Base-by-base conservation (phyloP, 2,113 vertebrate genomes). In the Entelurus aequoreus region DNA sequence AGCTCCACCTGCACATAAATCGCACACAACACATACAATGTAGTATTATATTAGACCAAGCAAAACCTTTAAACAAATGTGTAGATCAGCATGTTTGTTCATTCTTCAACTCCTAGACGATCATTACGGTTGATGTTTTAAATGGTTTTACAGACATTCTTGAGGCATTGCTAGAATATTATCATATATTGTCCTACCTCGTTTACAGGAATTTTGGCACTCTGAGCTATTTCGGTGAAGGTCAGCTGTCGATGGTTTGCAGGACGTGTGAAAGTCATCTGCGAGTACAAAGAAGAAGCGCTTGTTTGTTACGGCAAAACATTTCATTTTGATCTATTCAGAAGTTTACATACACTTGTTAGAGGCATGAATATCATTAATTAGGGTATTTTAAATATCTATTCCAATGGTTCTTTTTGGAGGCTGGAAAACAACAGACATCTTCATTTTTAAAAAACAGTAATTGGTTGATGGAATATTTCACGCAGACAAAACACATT, bases 221-320 rank as follows among this genome's bases (percentile, higher is more conserved):
- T 98, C 80, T 92, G 89, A 21, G 92, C 90, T 51, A 99, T 98
- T 84, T 99, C 97, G 1, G 95, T 93, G 69, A 99, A 99, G 38
- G 94, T 98, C 72, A 99, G 93, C 76, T 98, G 95, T 63, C 97
- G 88, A 86, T 99, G 92, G 63, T 98, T 99, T 35, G 97, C 95
- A 0, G 97, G 97, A 9, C 97, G 93, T 50, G 96, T 98, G 87
- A 99, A 99, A 6, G 97, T 99, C 97, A 99, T 99, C 97, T 99
- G 83, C 1, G 78, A 58, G 21, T 50, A 52, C 4, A 50, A 44
- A 9, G 12, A 3, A 77, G 15, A 53, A 21, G 1, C 12, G 15
- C 15, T 35, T 52, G 0, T 44, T 42, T 42, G 44, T 19, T 21
- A 35, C 3, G 52, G 38, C 8, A 40, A 28, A 28, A 28, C 1